Percentiles rank a stretch among this genome's conserved stretches.
Evolutionary conservation across 2,888 invertebrate species (phyloP).

Genomic region (Halocaridina rubra): DNA sequence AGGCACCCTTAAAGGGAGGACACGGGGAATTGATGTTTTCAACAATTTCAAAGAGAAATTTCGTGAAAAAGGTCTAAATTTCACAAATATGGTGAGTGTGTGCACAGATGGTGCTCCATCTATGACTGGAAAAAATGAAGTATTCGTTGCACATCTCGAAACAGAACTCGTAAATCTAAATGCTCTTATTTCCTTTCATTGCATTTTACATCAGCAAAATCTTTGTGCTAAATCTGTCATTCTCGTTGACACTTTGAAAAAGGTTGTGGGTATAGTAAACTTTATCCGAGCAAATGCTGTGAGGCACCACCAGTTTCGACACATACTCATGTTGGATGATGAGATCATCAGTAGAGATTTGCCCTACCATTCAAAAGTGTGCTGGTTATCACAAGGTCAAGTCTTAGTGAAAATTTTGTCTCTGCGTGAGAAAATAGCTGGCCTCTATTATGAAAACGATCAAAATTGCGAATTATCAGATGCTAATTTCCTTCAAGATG

Average conservation of each 20-base stretch:
- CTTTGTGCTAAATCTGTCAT: slow-evolving; percentile 19
- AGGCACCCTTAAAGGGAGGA: slow-evolving; percentile 9
- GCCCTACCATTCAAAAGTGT: not conserved
- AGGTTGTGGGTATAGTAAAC: not conserved
- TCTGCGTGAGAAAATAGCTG: too few species aligned
- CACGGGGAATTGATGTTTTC: not conserved
- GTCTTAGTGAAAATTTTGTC: too few species aligned
- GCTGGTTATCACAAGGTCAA: not conserved
- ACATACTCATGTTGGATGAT: slow-evolving; percentile 11
- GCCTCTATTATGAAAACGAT: not conserved
- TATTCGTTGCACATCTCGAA: not conserved
- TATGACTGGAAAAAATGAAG: not conserved
- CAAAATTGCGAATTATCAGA: slow-evolving; percentile 27
- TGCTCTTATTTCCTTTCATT: slow-evolving; percentile 19
- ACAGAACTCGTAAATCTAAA: not conserved
- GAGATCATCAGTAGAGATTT: slow-evolving; percentile 20
- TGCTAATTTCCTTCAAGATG: not conserved
- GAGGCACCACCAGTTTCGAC: not conserved
- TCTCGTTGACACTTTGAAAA: slow-evolving; percentile 12
- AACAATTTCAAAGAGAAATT: not conserved
- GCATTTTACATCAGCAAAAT: slow-evolving; percentile 15
- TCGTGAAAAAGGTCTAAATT: not conserved
- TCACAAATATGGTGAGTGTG: not conserved
- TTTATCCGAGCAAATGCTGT: not conserved
- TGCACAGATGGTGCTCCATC: not conserved